A percentile compares a stretch with the other conserved stretches of the same genome.
phyloP scores from a whole-genome alignment of 2,888 invertebrate genomes.

The Anticlea derivata region DNA sequence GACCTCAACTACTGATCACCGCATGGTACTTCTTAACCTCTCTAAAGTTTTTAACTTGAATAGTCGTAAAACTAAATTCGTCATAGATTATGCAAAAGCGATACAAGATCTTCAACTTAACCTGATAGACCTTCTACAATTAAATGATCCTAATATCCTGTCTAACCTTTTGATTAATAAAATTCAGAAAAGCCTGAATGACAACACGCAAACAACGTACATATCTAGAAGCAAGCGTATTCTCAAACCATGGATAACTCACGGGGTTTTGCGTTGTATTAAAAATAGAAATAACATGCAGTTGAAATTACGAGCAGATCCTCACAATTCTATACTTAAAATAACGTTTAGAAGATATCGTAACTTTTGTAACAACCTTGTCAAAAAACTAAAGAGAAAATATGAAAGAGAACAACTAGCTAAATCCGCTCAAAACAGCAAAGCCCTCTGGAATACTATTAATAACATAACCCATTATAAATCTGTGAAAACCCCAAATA shows the following conservation, averaged over 20 bases:
- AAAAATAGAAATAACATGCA: conserved; percentile 10
- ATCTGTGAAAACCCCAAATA: too few relatives aligned
- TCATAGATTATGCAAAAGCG: conserved; percentile 16
- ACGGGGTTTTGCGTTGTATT: conserved; percentile 3
- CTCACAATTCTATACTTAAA: conserved; percentile 3
- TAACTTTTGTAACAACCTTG: too few relatives aligned
- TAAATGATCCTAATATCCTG: conserved; percentile 10
- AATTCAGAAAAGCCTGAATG: not conserved
- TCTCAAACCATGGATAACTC: conserved; percentile 11
- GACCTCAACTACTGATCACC: conserved; percentile 24
- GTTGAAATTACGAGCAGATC: not conserved
- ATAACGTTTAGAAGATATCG: conserved; percentile 10
- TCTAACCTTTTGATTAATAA: not conserved
- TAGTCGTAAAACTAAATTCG: conserved; percentile 5
- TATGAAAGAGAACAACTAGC: not conserved
- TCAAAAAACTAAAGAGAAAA: too few relatives aligned
- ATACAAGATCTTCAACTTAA: not conserved
- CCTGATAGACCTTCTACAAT: not conserved
- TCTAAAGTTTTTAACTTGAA: not conserved
- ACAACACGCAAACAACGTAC: not conserved
- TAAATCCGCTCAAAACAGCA: not conserved
- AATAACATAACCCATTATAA: conserved; percentile 9
- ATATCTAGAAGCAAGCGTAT: conserved; percentile 3
- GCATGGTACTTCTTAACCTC: conserved; percentile 9
- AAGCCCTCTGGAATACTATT: conserved; percentile 5